A percentile compares a stretch with the other conserved stretches of the same genome.
These are phyloP conservation scores for Phalacrocorax carbo DNA, from an alignment of 2,113 vertebrate species.

Conservation along the genomic window DNA sequence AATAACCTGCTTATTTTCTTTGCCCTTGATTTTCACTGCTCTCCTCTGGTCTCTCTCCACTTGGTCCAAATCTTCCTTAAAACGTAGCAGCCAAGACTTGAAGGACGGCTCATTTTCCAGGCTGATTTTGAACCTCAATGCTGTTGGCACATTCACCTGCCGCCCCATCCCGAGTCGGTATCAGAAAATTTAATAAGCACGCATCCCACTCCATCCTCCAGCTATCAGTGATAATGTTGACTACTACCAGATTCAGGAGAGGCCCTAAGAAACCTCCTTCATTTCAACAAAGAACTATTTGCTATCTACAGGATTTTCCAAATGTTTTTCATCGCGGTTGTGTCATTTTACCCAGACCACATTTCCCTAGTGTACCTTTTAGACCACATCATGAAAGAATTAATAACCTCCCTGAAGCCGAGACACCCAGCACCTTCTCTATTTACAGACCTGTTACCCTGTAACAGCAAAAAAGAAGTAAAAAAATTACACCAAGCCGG, in stretches of 20 bases:
- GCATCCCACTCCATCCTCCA: not conserved
- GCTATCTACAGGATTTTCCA: not conserved
- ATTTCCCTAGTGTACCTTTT: not conserved
- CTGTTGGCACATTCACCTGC: not conserved
- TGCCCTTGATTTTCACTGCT: not conserved
- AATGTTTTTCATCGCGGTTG: not conserved
- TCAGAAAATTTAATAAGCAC: not conserved
- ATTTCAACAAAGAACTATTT: not conserved
- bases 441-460: not conserved
- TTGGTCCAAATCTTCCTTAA: not conserved
- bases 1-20: not conserved
- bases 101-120: not conserved
- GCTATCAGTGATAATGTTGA: not conserved
- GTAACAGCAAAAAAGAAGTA: not conserved
- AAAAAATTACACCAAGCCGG: not conserved
- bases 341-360: not conserved
- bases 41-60: not conserved
- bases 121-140: not conserved
- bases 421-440: not conserved
- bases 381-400: not conserved
- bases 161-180: fast-evolving
- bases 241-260: not conserved
- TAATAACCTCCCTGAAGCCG: not conserved
- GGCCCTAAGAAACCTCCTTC: not conserved
- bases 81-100: fast-evolving